Evolutionary conservation across 1,140 invertebrate genomes (phyloP), one percentile per base, ranked within the genome.

Genomic region (Zaprionus ornatus): DNA sequence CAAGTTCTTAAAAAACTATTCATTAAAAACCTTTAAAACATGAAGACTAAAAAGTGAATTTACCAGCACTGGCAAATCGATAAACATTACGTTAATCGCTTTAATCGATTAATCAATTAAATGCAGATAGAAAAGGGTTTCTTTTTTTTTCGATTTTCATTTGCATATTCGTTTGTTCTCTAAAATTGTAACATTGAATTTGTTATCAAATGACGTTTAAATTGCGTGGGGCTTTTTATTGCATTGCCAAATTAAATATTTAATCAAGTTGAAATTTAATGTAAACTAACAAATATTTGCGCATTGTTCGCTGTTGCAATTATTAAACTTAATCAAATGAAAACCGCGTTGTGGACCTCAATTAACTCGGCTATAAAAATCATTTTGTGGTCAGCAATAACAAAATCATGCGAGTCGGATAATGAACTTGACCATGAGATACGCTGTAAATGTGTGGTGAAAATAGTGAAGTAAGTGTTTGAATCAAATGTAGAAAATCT

Each of bases 321-420:
- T 87, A 90, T 90, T 90, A 81, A 84, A 81, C 74, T 88, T 88
- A 88, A 88, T 88, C 81, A 90, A 88, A 88, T 81, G 75, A 79
- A 81, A 88, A 90, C 81, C 84, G 74, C 85, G 56, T 60, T 52
- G 54, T 59, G 78, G 64, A 79, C 84, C 85, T 90, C 85, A 87
- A 87, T 87, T 84, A 87, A 88, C 84, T 88, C 56, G 63, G 70
- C 74, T 75, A 87, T 84, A 87, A 87, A 87, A 87, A 88, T 90
- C 67, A 84, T 80, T 88, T 88, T 76, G 84, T 57, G 84, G 84
- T 88, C 71, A 73, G 55, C 61, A 64, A 32, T 19, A 63, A 29
- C 40, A 68, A 61, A 56, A 25, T 17, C 40, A 45, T 9, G 40
- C 2, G n/a, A 45, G 1, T 2, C n/a, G 9, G 15, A 27, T 2